A percentile compares a stretch with the other conserved stretches of the same genome.
Conservation (phyloP, 2,888 invertebrate genomes). For the Hirtodrosophila trivittata region DNA sequence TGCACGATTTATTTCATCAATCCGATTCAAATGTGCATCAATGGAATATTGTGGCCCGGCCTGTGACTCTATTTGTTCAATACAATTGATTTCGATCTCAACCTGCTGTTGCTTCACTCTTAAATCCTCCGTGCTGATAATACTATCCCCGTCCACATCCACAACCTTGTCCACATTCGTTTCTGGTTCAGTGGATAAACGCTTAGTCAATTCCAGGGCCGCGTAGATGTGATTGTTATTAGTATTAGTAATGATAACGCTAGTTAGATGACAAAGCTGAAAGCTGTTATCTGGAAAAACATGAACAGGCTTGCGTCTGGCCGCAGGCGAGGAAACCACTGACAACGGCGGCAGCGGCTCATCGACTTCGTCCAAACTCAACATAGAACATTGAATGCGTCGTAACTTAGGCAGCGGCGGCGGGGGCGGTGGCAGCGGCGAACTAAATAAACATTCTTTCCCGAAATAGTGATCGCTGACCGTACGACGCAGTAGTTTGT, state of each 20-base stretch:
- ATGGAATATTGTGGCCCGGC: conserved; percentile 82
- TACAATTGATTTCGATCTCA: conserved; percentile 76
- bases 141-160: too few species aligned
- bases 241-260: conserved; percentile 61
- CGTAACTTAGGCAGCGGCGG: conserved; percentile 75
- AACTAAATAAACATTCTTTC: conserved; percentile 70
- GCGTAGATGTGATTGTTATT: conserved; percentile 82
- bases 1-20: conserved; percentile 82
- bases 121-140: too few species aligned
- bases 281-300: too few species aligned
- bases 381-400: conserved; percentile 81
- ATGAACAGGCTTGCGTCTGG: neutral
- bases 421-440: too few species aligned
- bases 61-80: too few species aligned
- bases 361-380: conserved; percentile 78
- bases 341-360: conserved; percentile 37
- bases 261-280: conserved; percentile 47
- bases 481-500: conserved; percentile 81
- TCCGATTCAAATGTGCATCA: conserved; percentile 82
- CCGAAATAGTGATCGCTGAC: conserved; percentile 80
- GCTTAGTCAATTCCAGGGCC: conserved; percentile 79
- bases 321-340: conserved; percentile 16
- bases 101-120: conserved; percentile 63
- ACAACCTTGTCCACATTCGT: too few species aligned
- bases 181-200: too few species aligned